phyloP scores from a whole-genome alignment of 2,888 invertebrate genomes.

The Biston betularia region DNA sequence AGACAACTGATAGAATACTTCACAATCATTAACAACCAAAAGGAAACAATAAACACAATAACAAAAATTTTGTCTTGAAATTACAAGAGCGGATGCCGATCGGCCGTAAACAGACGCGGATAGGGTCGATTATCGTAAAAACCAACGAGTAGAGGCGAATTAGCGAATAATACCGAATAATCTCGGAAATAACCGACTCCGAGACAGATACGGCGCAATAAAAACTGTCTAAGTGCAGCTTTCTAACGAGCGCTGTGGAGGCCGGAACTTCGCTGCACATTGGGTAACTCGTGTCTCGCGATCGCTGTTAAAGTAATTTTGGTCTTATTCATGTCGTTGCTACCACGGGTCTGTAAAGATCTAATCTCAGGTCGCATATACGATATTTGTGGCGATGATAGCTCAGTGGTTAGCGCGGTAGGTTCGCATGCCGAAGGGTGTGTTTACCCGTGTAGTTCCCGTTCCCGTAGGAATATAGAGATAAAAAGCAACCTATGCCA shows the following conservation, averaged over 20 bases:
- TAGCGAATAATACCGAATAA: conserved; percentile 54
- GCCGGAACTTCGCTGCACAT: conserved; percentile 14
- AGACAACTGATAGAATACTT: too few species aligned
- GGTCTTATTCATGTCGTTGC: too few species aligned
- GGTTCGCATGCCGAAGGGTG: too few species aligned
- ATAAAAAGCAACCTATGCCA: too few species aligned
- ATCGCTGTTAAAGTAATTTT: background rate
- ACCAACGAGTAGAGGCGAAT: conserved; percentile 52
- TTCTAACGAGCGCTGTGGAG: conserved; percentile 22
- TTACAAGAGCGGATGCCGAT: conserved; percentile 52
- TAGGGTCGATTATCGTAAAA: conserved; percentile 57
- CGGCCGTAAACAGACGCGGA: conserved; percentile 54
- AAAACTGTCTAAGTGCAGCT: conserved; percentile 41
- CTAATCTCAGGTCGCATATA: too few species aligned
- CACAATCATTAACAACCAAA: too few species aligned
- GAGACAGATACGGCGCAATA: conserved; percentile 36
- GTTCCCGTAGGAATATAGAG: too few species aligned
- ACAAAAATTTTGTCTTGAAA: conserved; percentile 36
- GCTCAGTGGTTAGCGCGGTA: too few species aligned
- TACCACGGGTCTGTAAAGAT: too few species aligned
- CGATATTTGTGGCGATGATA: too few species aligned
- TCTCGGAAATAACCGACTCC: conserved; percentile 42
- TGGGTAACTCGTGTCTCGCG: background rate
- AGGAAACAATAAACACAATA: conserved; percentile 17
- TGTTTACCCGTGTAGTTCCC: too few species aligned